Base-by-base conservation (phyloP, 2,888 invertebrate genomes). In the Megamerina dolium region DNA sequence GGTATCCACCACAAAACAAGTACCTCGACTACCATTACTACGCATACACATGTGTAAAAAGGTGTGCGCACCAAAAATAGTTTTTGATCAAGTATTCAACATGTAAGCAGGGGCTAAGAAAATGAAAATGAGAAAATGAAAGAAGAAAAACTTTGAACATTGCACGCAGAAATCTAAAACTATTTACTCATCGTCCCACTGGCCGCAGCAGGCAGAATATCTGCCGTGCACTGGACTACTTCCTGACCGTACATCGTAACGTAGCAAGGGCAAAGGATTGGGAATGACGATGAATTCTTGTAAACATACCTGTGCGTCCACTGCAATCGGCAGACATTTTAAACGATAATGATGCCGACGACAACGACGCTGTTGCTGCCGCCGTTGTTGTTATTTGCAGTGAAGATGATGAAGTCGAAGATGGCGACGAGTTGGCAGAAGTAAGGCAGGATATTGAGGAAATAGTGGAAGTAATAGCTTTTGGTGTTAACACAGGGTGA, bases 231-330 rank as follows among this genome's bases (percentile, higher is more conserved):
- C n/a, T n/a, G n/a, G n/a, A n/a, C n/a, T n/a, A n/a, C n/a, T n/a
- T n/a, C n/a, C n/a, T n/a, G n/a, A n/a, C n/a, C n/a, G n/a, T n/a
- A n/a, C n/a, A n/a, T n/a, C n/a, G 17, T 19, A 32, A 20, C 18
- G 14, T 14, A 27, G 41, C 37, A 27, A 27, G n/a, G n/a, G n/a
- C n/a, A n/a, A n/a, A n/a, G n/a, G n/a, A n/a, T n/a, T n/a, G n/a
- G n/a, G n/a, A n/a, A n/a, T n/a, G n/a, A n/a, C n/a, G n/a, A n/a
- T n/a, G 61, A 60, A 59, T 60, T 57, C 57, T 63, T 63, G 58
- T 27, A 54, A 58, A 61, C 62, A 75, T 68, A 82, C 83, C 83
- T 75, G 81, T 75, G 61, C 82, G 74, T 55, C 78, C 81, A 55
- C 61, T 70, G 57, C 79, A 75, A 68, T 82, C 82, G 57, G 77